A percentile compares a stretch with the other conserved stretches of the same genome.
Evolutionary conservation across 2,888 invertebrate genomes (phyloP).

Genomic region (Syrista parreyssii): DNA sequence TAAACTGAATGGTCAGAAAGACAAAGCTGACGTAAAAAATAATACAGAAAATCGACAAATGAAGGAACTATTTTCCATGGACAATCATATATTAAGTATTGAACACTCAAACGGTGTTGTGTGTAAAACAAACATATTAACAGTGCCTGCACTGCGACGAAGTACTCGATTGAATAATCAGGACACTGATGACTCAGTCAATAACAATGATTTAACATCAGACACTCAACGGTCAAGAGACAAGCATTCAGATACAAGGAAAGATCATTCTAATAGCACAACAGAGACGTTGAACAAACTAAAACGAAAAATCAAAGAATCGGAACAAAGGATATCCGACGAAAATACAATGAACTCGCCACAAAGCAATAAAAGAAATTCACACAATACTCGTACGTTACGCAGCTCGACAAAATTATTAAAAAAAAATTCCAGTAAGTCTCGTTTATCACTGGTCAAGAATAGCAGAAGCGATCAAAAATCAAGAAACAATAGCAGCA

Average conservation of each 20-base stretch:
- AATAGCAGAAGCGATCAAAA: slow-evolving; percentile 33
- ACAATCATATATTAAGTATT: slow-evolving; percentile 4
- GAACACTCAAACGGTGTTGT: neutral
- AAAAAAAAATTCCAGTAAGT: slow-evolving; percentile 33
- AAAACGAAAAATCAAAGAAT: slow-evolving; percentile 40
- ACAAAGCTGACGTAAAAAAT: neutral
- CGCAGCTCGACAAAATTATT: neutral
- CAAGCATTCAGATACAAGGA: neutral
- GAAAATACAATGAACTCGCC: slow-evolving; percentile 19
- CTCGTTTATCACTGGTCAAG: slow-evolving; percentile 26
- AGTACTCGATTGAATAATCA: slow-evolving; percentile 58
- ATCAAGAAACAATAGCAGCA: slow-evolving; percentile 24
- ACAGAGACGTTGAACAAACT: slow-evolving; percentile 27
- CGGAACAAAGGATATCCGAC: slow-evolving; percentile 46
- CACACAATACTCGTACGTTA: neutral
- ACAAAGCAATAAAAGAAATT: neutral
- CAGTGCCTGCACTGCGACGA: slow-evolving; percentile 49
- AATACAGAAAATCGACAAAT: slow-evolving; percentile 25
- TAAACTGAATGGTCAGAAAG: slow-evolving; percentile 20
- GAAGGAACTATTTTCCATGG: slow-evolving; percentile 29
- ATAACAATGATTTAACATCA: slow-evolving; percentile 30
- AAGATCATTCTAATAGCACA: slow-evolving; percentile 28
- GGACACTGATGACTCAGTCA: slow-evolving; percentile 48
- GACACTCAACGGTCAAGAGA: slow-evolving; percentile 3
- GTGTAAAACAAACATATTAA: slow-evolving; percentile 4